phyloP scores from a whole-genome alignment of 2,888 invertebrate species.

The Noctua comes region DNA sequence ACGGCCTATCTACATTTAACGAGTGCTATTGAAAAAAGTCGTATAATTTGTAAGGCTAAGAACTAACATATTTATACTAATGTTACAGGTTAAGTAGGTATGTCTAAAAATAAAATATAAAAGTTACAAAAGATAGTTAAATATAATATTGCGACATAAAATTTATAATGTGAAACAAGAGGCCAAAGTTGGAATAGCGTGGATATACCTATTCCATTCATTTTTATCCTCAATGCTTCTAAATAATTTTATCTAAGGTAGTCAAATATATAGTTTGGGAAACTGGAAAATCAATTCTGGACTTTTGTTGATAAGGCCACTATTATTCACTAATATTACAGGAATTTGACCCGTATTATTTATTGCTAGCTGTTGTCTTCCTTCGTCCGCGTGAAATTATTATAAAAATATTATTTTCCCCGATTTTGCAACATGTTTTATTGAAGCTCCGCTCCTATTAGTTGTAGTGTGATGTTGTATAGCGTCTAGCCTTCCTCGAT shows the following conservation, averaged over 20 bases:
- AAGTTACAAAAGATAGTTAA: neutral
- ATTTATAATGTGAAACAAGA: neutral
- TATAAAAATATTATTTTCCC: too few relatives aligned
- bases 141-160: neutral
- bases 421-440: too few relatives aligned
- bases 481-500: too few relatives aligned
- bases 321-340: neutral
- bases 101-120: conserved; percentile 11
- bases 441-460: too few relatives aligned
- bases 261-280: neutral
- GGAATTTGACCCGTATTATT: neutral
- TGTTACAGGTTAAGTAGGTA: neutral
- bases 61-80: neutral
- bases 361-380: too few relatives aligned
- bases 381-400: too few relatives aligned
- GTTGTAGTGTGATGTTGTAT: too few relatives aligned
- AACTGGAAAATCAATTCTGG: neutral
- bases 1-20: neutral
- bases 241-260: neutral
- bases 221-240: neutral
- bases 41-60: neutral
- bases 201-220: neutral
- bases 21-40: neutral
- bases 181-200: neutral
- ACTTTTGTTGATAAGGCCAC: neutral